Evolutionary conservation across 2,797 vertebrate species (phyloP), one percentile per base, ranked within the genome.

Genomic region (Buphagus erythrorhynchus): DNA sequence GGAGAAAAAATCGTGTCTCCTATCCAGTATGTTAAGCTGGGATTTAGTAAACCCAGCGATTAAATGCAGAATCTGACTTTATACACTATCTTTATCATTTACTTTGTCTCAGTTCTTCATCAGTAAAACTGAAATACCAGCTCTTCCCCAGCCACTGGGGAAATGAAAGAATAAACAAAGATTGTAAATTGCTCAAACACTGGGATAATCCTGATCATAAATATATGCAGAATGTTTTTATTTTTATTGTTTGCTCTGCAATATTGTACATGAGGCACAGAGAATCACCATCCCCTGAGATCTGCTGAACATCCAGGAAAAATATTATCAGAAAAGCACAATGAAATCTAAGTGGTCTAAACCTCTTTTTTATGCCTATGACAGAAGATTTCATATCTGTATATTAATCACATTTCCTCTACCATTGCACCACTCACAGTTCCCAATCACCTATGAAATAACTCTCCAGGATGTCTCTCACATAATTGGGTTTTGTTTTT

Each of bases 201-300:
- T 76, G 67, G 68, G 48, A 91, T 95, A 96, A 93, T 81, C 85
- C 58, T 76, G 55, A 90, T 69, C 91, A 95, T 95, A 93, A 95
- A 94, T 86, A 95, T 57, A 94, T 91, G 95, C 95, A 95, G 87
- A 79, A 76, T 94, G 93, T 90, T 96, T 95, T 95, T 95, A 58
- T 86, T 96, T 91, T 84, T 80, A 92, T 91, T 93, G 72, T 93
- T 96, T 96, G 66, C 51, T 90, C 93, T 83, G 67, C 51, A 84
- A 59, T 88, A 81, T 51, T 69, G 58, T 69, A 54, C 59, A 45
- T 25, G 68, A 84, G 62, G 82, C 69, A 91, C 24, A 76, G 73
- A 88, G 87, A 94, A 81, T 33, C 67, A 33, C 25, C n/a, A 52
- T 82, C 85, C 59, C 92, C n/a, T 49, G 86, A 94, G 91, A 93